A percentile compares a stretch with the other conserved stretches of the same genome.
Evolutionary conservation across 2,888 invertebrate species (phyloP).

Genomic region (Lacanobia oleracea): DNA sequence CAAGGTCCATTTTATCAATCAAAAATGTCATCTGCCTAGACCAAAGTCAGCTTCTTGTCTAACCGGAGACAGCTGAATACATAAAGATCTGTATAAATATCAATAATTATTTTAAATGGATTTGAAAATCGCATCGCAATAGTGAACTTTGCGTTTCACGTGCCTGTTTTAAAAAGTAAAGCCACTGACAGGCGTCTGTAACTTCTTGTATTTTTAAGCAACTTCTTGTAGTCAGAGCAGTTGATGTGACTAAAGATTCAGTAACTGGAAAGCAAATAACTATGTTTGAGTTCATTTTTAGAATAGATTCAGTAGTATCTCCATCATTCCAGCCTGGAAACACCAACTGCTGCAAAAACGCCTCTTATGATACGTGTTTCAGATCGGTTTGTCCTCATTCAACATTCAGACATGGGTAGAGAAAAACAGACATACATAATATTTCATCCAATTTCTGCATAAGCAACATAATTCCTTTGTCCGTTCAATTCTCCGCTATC

Average conservation of each 20-base stretch:
- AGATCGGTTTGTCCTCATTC: too few species aligned
- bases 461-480: slow-evolving; percentile 23
- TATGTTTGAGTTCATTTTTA: background rate
- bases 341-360: too few species aligned
- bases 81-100: background rate
- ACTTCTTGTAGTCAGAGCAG: too few species aligned
- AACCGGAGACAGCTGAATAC: background rate
- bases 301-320: background rate
- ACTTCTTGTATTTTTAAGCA: background rate
- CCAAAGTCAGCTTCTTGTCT: background rate
- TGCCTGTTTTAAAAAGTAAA: too few species aligned
- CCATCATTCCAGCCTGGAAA: too few species aligned
- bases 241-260: too few species aligned
- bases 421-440: background rate
- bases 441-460: background rate
- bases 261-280: background rate
- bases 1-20: background rate
- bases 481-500: slow-evolving; percentile 48
- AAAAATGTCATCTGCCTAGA: too few species aligned
- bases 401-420: background rate
- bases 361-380: too few species aligned
- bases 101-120: background rate
- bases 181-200: background rate
- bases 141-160: too few species aligned
- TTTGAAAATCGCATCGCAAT: background rate